phyloP scores from a whole-genome alignment of 2,113 vertebrate genomes.

The Orcinus orca region DNA sequence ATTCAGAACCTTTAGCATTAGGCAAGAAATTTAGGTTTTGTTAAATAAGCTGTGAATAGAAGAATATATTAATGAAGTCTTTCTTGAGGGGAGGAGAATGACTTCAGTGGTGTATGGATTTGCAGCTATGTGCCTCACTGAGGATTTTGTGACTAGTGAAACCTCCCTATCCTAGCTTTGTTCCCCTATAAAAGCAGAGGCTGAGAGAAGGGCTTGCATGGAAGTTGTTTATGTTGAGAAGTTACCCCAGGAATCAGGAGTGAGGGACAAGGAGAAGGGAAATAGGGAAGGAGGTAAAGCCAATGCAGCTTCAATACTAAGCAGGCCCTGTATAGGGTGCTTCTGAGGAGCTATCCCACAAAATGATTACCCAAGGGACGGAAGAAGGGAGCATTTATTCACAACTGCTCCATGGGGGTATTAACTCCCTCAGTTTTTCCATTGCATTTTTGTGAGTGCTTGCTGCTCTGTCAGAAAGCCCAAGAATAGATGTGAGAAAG shows the following conservation, averaged over 20 bases:
- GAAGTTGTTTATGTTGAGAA: neutral
- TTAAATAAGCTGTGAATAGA: neutral
- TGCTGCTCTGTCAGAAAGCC: neutral
- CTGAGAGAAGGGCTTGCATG: neutral
- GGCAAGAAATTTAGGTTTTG: neutral
- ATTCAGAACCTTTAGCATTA: neutral
- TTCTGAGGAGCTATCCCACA: neutral
- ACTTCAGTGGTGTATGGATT: neutral
- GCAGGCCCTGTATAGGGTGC: accelerated
- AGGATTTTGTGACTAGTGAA: neutral
- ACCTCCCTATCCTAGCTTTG: neutral
- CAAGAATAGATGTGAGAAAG: neutral
- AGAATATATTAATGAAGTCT: neutral
- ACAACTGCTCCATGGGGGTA: too few species aligned
- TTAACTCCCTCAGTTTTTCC: neutral
- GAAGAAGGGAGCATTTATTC: neutral
- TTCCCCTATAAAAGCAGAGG: neutral
- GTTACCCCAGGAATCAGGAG: neutral
- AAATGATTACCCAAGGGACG: neutral
- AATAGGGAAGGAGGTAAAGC: neutral
- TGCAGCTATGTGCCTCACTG: neutral
- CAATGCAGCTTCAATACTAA: neutral
- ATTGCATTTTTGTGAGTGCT: neutral
- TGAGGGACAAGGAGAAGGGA: neutral
- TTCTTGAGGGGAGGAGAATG: neutral